Evolutionary conservation across 2,113 vertebrate species (phyloP), one percentile per base, ranked within the genome.

Genomic region (Elachura formosa): DNA sequence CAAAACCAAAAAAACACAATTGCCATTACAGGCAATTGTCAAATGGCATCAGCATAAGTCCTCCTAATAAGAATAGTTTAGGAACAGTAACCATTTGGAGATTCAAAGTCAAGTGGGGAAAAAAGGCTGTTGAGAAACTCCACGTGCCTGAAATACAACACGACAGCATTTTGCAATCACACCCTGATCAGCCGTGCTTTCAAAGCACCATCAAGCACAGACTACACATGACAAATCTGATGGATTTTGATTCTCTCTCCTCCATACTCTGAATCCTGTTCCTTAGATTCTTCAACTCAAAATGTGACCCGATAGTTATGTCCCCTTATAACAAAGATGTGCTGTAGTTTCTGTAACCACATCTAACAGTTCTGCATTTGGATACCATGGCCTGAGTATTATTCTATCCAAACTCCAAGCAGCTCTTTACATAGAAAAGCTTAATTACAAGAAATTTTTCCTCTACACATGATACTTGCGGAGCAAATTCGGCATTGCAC

Each of bases 81-180:
- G 75, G 87, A 88, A 86, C 4, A 67, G 11, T 68, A 76, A 73
- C 83, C 48, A 54, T 62, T 62, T 80, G 83, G 43, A 87, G 73
- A 88, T 54, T 33, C 25, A 31, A 58, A 59, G 20, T 41, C 18
- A 29, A 34, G 68, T 26, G 38, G 38, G 19, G n/a, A n/a, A 31
- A 86, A 92, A 45, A 54, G 8, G 40, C n/a, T 83, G 36, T 38
- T 8, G 8, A 38, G 67, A 83, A 88, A 64, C 12, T 48, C 18
- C 18, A 26, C 21, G 3, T 13, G 38, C 34, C 63, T 0, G 0
- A 64, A 7, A 52, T 6, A 24, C 3, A 68, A n/a, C 7, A 40
- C 25, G 46, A 49, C 33, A 52, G 36, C 59, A 46, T 23, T 52
- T 49, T 6, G 43, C 49, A 59, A 11, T 29, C 41, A 49, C 48